Evolutionary conservation across 2,888 invertebrate genomes (phyloP).

Genomic region (Callyntrura guangdongensis): DNA sequence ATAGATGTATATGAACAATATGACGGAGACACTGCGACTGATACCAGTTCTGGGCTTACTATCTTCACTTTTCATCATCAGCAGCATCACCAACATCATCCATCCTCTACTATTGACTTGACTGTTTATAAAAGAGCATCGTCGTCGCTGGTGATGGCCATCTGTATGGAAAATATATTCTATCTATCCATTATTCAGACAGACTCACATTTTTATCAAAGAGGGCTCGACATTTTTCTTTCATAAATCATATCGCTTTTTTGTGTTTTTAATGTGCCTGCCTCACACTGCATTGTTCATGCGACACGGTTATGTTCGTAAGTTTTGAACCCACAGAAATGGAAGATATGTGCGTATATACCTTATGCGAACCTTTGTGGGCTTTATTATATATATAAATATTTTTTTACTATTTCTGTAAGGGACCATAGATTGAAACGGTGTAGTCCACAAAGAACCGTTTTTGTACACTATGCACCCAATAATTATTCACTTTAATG

Average conservation of each 20-base stretch:
- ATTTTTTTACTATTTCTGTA: too few relatives aligned
- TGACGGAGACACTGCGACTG: background rate
- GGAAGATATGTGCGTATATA: background rate
- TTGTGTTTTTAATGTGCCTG: constrained; percentile 32
- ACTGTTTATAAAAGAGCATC: constrained; percentile 13
- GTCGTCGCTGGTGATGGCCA: background rate
- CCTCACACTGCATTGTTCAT: constrained; percentile 24
- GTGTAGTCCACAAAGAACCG: background rate
- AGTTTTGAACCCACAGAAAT: background rate
- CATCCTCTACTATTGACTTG: constrained; percentile 4
- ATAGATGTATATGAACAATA: constrained; percentile 8
- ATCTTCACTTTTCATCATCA: constrained; percentile 17
- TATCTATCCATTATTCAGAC: background rate
- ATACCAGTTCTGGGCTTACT: constrained; percentile 64
- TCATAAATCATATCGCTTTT: constrained; percentile 65
- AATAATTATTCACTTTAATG: constrained; percentile 44
- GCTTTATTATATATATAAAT: background rate
- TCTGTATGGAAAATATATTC: background rate
- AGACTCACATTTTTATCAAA: constrained; percentile 38
- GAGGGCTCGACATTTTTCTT: constrained; percentile 65
- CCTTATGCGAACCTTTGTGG: too few relatives aligned
- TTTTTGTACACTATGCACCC: constrained; percentile 28
- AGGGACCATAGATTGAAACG: too few relatives aligned
- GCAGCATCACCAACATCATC: too few relatives aligned
- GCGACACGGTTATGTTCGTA: constrained; percentile 14